Base-by-base conservation (phyloP, 2,888 invertebrate species). In the Drosophila mulleri region DNA sequence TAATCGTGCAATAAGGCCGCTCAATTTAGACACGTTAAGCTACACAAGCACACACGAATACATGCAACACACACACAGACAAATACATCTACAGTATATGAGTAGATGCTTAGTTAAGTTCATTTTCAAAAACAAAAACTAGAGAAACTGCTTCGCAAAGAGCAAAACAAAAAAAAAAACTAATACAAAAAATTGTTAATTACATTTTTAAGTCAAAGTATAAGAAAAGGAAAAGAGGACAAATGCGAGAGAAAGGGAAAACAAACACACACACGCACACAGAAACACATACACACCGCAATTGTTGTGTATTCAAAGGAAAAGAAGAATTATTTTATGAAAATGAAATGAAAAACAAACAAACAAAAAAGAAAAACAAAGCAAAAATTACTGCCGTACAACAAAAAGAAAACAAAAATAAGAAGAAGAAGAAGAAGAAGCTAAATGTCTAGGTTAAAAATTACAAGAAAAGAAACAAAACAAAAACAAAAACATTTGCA, bases 1-100 rank as follows among this genome's bases (percentile, higher is more conserved):
- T 98, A 93, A 97, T 98, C 93, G 98, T 98, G 93, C 97, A 98
- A 95, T 97, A 96, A 95, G 83, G 78, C 76, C 68, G 76, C 80
- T 80, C 72, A 72, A 80, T 67, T 80, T 83, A 89, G 78, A 66
- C 62, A 73, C 45, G 14, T 66, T 84, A 84, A 88, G 84, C 57
- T 70, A 77, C 66, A 72, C 56, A 64, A 47, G 71, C 66, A 63
- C 47, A 54, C 45, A 77, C 66, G 70, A 53, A 64, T 47, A 75
- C 63, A 63, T 64, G 61, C 47, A 54, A 48, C n/a, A 63, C 16
- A 47, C 60, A 68, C 52, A 37, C 61, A 64, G 26, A 47, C 57
- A 64, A 12, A 59, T 3, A 20, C 37, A 65, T 42, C 56, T 41
- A 18, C 42, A 63, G 64, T 62, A 75, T 54, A 67, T 63, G 66